phyloP scores from a whole-genome alignment of 2,797 vertebrate species.

The Chiroxiphia lanceolata region DNA sequence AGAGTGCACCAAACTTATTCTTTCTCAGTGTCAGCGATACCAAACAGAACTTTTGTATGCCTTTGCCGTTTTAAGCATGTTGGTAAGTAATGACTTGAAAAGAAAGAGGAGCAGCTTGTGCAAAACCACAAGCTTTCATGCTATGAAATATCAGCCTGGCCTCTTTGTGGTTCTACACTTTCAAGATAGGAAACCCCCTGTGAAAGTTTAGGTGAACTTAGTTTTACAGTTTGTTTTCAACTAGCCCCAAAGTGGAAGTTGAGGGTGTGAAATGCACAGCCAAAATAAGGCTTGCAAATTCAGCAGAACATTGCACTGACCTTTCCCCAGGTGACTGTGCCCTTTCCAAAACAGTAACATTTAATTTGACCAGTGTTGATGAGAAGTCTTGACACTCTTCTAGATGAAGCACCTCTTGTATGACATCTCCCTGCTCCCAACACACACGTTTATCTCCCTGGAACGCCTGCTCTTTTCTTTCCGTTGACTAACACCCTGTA shows the following conservation, averaged over 20 bases:
- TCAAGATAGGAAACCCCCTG: conserved; percentile 11
- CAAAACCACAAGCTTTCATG: not conserved
- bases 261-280: not conserved
- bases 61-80: not conserved
- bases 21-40: not conserved
- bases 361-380: not conserved
- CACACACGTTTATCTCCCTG: not conserved
- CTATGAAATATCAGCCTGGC: not conserved
- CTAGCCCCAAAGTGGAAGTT: not conserved
- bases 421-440: not conserved
- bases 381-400: not conserved
- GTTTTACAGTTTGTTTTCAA: not conserved
- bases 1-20: not conserved
- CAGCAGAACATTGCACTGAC: not conserved
- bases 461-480: not conserved
- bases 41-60: not conserved
- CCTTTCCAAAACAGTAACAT: not conserved
- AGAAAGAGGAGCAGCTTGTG: not conserved
- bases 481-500: not conserved
- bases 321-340: not conserved
- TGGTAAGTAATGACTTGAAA: not conserved
- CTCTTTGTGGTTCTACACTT: not conserved
- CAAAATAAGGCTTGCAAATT: not conserved
- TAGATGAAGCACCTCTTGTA: fast-evolving
- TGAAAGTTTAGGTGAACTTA: conserved; percentile 20